Evolutionary conservation across 1,140 invertebrate species (phyloP).

Genomic region (Sarcophaga peregrina): DNA sequence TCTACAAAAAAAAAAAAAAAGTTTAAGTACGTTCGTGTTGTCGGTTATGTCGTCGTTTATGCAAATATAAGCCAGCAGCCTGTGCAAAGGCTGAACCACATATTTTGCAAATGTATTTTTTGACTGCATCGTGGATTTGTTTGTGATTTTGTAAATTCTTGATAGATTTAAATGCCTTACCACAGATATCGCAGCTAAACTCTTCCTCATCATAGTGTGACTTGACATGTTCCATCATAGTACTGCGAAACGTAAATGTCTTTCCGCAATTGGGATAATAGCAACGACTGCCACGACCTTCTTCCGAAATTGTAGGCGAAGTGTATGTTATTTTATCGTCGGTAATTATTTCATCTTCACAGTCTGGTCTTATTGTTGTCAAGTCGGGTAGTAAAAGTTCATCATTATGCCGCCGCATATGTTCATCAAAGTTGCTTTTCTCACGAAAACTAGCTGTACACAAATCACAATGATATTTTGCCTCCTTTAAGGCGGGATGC

Average conservation of each 20-base stretch:
- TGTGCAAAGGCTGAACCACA: constrained; percentile 68
- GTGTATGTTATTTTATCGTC: constrained; percentile 50
- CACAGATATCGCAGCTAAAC: constrained; percentile 67
- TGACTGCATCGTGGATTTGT: constrained; percentile 68
- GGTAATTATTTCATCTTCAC: constrained; percentile 26
- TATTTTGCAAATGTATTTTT: constrained; percentile 64
- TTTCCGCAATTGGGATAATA: constrained; percentile 60
- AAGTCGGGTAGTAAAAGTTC: constrained; percentile 58
- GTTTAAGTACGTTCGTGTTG: constrained; percentile 25
- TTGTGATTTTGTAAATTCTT: constrained; percentile 65
- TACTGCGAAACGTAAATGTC: constrained; percentile 67
- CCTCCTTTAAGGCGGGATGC: constrained; percentile 51
- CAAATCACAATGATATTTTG: constrained; percentile 59
- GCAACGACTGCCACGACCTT: constrained; percentile 57
- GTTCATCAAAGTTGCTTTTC: constrained; percentile 62
- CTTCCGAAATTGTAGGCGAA: constrained; percentile 55
- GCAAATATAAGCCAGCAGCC: constrained; percentile 65
- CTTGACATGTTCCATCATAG: constrained; percentile 67
- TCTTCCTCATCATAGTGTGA: constrained; percentile 68
- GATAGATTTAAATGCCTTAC: constrained; percentile 61
- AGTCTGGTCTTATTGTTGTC: constrained; percentile 36
- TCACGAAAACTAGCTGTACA: constrained; percentile 63
- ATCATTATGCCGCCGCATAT: constrained; percentile 61
- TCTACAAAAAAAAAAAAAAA: neutral
- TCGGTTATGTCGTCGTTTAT: constrained; percentile 66